Evolutionary conservation across 2,888 invertebrate species (phyloP).

Genomic region (Smittia aterrima): DNA sequence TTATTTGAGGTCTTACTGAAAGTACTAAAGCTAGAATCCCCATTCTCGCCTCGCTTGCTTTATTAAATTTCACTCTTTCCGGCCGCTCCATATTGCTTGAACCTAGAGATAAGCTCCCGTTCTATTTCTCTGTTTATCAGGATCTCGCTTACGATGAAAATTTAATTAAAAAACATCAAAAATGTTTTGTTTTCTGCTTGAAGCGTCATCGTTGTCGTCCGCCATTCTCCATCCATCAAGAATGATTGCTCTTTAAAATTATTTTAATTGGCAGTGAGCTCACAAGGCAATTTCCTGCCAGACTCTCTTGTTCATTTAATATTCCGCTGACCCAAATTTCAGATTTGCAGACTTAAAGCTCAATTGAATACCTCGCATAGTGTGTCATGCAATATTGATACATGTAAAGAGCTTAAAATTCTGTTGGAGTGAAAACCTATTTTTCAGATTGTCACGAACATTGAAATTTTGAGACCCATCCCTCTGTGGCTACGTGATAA

Average conservation of each 20-base stretch:
- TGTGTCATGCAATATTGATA: too few relatives aligned
- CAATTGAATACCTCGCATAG: too few relatives aligned
- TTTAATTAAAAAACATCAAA: neutral
- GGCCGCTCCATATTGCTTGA: neutral
- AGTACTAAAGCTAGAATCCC: neutral
- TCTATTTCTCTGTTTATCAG: neutral
- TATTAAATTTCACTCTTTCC: neutral
- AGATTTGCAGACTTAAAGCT: too few relatives aligned
- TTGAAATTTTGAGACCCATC: too few relatives aligned
- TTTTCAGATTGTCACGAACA: too few relatives aligned
- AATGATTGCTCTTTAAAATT: neutral
- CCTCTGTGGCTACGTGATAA: too few relatives aligned
- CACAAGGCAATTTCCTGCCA: neutral
- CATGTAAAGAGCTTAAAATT: too few relatives aligned
- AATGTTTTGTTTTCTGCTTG: neutral
- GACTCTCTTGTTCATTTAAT: too few relatives aligned
- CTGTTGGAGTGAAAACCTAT: too few relatives aligned
- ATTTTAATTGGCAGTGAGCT: neutral
- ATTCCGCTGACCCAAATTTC: too few relatives aligned
- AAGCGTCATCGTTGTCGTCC: neutral
- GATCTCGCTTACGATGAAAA: neutral
- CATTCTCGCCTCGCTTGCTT: neutral
- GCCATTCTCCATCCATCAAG: neutral
- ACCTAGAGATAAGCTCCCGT: neutral
- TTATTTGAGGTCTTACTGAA: conserved; percentile 16